Percentiles rank a stretch among this genome's conserved stretches.
phyloP scores from a whole-genome alignment of 2,888 invertebrate species.

The Elgonia sp. region DNA sequence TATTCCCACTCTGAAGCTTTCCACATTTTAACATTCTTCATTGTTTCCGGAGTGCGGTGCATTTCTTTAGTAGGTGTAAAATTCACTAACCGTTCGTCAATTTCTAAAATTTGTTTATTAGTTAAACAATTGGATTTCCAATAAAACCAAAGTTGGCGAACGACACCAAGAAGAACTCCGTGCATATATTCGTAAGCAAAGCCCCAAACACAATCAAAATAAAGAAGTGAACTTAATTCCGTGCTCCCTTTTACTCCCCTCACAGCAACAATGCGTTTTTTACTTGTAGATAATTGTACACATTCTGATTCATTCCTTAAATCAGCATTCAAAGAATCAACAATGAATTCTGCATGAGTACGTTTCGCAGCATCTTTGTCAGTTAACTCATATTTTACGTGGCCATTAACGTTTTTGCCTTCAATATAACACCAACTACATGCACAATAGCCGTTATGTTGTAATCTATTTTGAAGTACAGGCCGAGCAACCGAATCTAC shows the following conservation, averaged over 20 bases:
- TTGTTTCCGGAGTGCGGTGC: slow-evolving; percentile 20
- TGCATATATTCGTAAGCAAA: slow-evolving; percentile 49
- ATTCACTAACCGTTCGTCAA: slow-evolving; percentile 23
- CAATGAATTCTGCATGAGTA: slow-evolving; percentile 16
- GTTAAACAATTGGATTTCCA: slow-evolving; percentile 44
- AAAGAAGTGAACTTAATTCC: slow-evolving; percentile 21
- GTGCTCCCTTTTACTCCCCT: slow-evolving; percentile 62
- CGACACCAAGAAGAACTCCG: slow-evolving; percentile 57
- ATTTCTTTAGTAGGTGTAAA: slow-evolving; percentile 44
- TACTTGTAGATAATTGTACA: not conserved
- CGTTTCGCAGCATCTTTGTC: not conserved
- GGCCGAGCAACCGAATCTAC: slow-evolving; percentile 7
- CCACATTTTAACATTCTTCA: slow-evolving; percentile 21
- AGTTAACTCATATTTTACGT: slow-evolving; percentile 5
- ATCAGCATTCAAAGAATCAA: slow-evolving; percentile 12
- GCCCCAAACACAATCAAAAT: slow-evolving; percentile 67
- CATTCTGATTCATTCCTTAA: slow-evolving; percentile 7
- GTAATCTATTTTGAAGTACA: not conserved
- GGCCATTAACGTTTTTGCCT: not conserved
- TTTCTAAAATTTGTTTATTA: not conserved
- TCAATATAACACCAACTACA: slow-evolving; percentile 20
- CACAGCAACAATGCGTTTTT: not conserved
- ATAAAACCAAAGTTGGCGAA: slow-evolving; percentile 51
- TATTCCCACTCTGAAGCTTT: slow-evolving; percentile 52
- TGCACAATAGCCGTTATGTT: not conserved